A percentile compares a stretch with the other conserved stretches of the same genome.
Conservation (phyloP, 2,797 vertebrate species). For the Dicrostonyx torquatus region DNA sequence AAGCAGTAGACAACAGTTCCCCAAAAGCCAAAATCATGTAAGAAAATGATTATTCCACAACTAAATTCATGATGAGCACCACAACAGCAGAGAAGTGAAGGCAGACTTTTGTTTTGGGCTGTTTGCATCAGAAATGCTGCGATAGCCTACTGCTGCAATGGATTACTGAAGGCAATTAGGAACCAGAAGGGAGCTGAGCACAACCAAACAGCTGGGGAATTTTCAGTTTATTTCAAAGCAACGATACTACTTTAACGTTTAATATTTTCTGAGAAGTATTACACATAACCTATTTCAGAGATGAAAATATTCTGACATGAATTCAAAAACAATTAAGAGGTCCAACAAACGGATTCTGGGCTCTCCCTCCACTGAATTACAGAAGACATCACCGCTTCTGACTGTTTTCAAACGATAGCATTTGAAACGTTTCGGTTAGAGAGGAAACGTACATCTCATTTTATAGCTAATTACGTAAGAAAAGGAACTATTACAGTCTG, state of each 20-base stretch:
- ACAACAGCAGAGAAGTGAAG: not conserved
- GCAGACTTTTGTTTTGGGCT: not conserved
- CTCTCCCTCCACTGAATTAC: slow-evolving; percentile 6
- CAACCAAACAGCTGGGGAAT: not conserved
- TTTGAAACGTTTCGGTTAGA: slow-evolving; percentile 46
- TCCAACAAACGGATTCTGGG: slow-evolving; percentile 41
- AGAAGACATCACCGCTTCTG: not conserved
- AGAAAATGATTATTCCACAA: not conserved
- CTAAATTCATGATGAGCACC: not conserved
- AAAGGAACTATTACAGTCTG: slow-evolving; percentile 49
- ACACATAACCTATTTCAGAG: not conserved
- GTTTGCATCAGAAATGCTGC: not conserved
- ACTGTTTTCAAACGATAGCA: slow-evolving; percentile 26
- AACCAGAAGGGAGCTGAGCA: not conserved
- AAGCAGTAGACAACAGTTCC: not conserved
- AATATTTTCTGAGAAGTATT: not conserved
- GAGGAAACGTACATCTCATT: slow-evolving; percentile 45
- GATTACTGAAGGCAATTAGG: not conserved
- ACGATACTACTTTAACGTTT: not conserved
- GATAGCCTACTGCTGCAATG: not conserved
- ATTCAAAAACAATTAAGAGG: slow-evolving; percentile 51
- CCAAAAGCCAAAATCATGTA: not conserved
- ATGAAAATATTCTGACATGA: slow-evolving; percentile 47
- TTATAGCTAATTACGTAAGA: slow-evolving; percentile 52
- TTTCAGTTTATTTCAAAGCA: slow-evolving; percentile 34